A percentile compares a stretch with the other conserved stretches of the same genome.
These are phyloP conservation scores for Ptilorrhoa leucosticta DNA, from an alignment of 2,113 vertebrate genomes.

Conservation along the genomic window DNA sequence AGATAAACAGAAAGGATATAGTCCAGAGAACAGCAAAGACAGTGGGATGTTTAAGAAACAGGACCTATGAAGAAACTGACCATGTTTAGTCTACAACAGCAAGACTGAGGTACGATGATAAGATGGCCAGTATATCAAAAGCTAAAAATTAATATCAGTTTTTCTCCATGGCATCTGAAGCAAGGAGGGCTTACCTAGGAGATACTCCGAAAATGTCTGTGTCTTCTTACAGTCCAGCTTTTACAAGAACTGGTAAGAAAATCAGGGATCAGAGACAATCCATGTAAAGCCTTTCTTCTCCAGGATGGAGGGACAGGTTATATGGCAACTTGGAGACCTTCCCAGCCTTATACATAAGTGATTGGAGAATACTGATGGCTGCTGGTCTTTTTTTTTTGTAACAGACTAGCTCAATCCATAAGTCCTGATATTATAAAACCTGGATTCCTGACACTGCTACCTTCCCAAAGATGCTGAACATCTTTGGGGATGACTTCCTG, in stretches of 20 bases:
- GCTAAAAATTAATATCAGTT: neutral
- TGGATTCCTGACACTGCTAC: neutral
- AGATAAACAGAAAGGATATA: neutral
- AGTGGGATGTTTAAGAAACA: neutral
- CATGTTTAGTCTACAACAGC: neutral
- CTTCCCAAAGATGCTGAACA: neutral
- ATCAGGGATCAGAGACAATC: neutral
- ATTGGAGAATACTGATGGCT: neutral
- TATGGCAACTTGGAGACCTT: neutral
- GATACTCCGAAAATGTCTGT: neutral
- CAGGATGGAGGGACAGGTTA: neutral
- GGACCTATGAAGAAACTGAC: neutral
- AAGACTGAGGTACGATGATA: neutral
- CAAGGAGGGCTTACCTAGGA: neutral
- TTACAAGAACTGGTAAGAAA: neutral
- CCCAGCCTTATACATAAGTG: fast-evolving
- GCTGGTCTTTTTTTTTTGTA: neutral
- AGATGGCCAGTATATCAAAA: neutral
- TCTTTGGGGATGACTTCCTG: neutral
- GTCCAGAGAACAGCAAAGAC: neutral
- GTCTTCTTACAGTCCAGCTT: neutral
- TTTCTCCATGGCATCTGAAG: neutral
- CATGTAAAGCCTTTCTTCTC: neutral
- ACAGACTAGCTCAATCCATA: neutral
- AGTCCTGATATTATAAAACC: neutral